These are phyloP conservation scores for Phoxinus dragarum DNA, from an alignment of 2,797 vertebrate species.

Conservation along the genomic window DNA sequence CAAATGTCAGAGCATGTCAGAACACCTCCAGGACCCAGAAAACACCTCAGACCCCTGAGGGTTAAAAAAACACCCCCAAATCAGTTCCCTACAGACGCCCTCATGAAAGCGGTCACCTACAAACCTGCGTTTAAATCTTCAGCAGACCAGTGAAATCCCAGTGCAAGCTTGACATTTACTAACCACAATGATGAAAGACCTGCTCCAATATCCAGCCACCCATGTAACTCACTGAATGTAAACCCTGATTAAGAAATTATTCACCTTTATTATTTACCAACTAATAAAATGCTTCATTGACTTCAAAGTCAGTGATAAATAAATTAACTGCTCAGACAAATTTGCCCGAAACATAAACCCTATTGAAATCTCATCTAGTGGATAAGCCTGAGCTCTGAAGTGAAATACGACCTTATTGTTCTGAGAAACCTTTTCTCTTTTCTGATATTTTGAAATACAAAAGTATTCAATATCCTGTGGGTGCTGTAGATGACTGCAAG, in stretches of 20 bases:
- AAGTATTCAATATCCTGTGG: neutral
- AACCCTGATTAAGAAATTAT: constrained; percentile 56
- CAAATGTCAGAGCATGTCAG: no score
- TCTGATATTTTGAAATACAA: neutral
- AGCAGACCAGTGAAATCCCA: constrained; percentile 17
- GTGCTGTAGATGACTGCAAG: neutral
- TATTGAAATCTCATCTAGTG: constrained; percentile 23
- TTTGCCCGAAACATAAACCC: constrained; percentile 40
- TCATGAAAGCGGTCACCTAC: constrained; percentile 8
- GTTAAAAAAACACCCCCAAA: neutral
- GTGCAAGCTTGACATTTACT: constrained; percentile 48
- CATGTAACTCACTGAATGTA: constrained; percentile 51
- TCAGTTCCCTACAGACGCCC: neutral
- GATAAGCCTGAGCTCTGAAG: constrained; percentile 10
- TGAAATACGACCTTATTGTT: constrained; percentile 5
- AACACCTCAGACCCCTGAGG: no score
- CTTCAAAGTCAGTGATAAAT: constrained; percentile 43
- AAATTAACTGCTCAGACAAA: constrained; percentile 24
- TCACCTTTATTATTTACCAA: constrained; percentile 58
- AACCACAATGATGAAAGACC: constrained; percentile 51
- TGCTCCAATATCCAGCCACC: constrained; percentile 44
- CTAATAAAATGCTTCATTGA: constrained; percentile 54
- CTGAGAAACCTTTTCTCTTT: neutral
- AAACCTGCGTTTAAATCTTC: constrained; percentile 21
- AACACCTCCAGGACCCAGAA: no score